Evolutionary conservation across 35 echinoderm and acorn worm species (phyloP).

Genomic region (Eucidaris tribuloides): DNA sequence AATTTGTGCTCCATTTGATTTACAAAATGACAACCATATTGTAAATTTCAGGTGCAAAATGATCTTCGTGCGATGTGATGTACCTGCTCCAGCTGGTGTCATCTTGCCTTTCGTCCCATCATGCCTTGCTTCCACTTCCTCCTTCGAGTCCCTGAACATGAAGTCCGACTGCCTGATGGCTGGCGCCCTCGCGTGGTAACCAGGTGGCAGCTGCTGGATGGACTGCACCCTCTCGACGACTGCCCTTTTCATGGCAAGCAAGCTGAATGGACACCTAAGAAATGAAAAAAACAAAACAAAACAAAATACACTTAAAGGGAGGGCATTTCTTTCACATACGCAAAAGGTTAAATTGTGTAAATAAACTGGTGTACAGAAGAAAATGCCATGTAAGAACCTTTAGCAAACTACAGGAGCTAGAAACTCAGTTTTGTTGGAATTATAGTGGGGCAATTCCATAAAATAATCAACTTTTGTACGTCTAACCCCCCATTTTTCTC

Average conservation of each 20-base stretch:
- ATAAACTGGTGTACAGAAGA: too few relatives aligned
- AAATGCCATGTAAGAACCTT: too few relatives aligned
- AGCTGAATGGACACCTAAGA: constrained; percentile 68
- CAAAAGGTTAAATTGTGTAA: too few relatives aligned
- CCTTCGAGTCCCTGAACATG: constrained; percentile 64
- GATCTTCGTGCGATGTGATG: too few relatives aligned
- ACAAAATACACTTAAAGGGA: too few relatives aligned
- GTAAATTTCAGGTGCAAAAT: neutral
- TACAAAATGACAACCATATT: neutral
- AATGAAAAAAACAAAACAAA: neutral
- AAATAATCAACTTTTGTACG: too few relatives aligned
- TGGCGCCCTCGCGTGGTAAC: constrained; percentile 10
- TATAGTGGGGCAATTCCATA: too few relatives aligned
- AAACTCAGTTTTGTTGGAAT: too few relatives aligned
- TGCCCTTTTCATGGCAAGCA: constrained; percentile 54
- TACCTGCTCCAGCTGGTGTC: constrained; percentile 80
- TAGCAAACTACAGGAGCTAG: too few relatives aligned
- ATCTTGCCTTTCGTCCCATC: constrained; percentile 69
- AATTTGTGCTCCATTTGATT: neutral
- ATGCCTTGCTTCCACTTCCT: constrained; percentile 38
- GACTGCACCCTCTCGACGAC: constrained; percentile 36
- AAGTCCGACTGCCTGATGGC: constrained; percentile 30
- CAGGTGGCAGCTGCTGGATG: constrained; percentile 21
- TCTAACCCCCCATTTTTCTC: too few relatives aligned
- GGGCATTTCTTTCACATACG: too few relatives aligned